Conservation (phyloP, 2,113 vertebrate species). For the Anguilla japonica region DNA sequence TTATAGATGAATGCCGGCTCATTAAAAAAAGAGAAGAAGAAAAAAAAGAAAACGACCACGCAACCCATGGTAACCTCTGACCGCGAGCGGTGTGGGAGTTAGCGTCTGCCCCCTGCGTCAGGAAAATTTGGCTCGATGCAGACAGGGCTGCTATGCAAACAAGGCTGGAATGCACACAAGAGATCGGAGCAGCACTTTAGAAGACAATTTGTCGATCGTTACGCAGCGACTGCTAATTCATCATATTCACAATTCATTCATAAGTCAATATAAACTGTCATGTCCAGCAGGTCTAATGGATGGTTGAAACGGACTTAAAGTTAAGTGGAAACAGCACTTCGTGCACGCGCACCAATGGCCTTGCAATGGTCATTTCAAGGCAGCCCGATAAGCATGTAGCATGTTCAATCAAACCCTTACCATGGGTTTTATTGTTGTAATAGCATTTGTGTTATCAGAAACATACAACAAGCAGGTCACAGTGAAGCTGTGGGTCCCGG, state of each 20-base stretch:
- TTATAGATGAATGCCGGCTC: constrained; percentile 53
- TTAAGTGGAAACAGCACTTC: background rate
- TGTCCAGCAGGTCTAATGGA: background rate
- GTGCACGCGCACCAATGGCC: too few species aligned
- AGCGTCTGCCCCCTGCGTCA: background rate
- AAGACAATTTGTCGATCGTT: background rate
- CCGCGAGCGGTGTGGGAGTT: constrained; percentile 16
- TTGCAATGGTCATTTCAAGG: background rate
- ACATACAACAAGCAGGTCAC: background rate
- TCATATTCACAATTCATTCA: background rate
- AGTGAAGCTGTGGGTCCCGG: background rate
- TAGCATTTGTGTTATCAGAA: too few species aligned
- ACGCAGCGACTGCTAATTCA: background rate
- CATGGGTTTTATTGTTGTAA: background rate
- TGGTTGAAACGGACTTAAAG: background rate
- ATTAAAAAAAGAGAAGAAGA: constrained; percentile 43
- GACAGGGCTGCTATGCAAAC: background rate
- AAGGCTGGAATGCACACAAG: background rate
- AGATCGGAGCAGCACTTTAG: background rate
- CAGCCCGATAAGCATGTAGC: too few species aligned
- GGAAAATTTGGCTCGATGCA: background rate
- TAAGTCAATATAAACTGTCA: background rate
- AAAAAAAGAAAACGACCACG: constrained; percentile 5
- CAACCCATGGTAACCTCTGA: constrained; percentile 25
- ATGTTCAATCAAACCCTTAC: background rate